These are phyloP conservation scores for Rhea americana DNA, from an alignment of 2,113 vertebrate species.

Conservation along the genomic window DNA sequence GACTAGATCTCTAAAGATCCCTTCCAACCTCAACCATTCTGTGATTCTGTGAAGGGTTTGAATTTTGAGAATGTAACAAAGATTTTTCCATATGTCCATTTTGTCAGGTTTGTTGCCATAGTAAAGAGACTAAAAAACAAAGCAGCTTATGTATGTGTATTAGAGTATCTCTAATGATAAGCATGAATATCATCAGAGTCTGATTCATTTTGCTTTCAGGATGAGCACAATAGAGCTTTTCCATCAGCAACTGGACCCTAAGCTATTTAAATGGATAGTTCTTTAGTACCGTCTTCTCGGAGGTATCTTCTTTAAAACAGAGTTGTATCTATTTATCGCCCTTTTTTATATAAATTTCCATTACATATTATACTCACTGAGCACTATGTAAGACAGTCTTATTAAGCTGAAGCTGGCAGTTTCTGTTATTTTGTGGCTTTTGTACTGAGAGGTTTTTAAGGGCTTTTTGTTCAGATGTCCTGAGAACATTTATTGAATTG, in stretches of 20 bases:
- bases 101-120: not conserved
- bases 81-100: not conserved
- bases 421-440: conserved; percentile 24
- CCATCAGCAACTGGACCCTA: not conserved
- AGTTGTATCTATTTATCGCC: not conserved
- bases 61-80: not conserved
- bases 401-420: not conserved
- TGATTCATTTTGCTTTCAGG: not conserved
- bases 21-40: not conserved
- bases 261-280: not conserved
- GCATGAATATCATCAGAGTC: not conserved
- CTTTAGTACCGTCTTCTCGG: not conserved
- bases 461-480: conserved; percentile 41
- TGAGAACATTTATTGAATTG: conserved; percentile 36
- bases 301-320: not conserved
- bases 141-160: not conserved
- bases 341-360: not conserved
- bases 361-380: not conserved
- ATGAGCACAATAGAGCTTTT: not conserved
- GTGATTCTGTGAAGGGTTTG: not conserved
- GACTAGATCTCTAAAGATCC: no score
- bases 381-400: not conserved
- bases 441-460: not conserved
- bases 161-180: not conserved
- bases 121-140: not conserved